Percentiles rank a stretch among this genome's conserved stretches.
phyloP scores from a whole-genome alignment of 2,888 invertebrate species.

The Andrena haemorrhoa region DNA sequence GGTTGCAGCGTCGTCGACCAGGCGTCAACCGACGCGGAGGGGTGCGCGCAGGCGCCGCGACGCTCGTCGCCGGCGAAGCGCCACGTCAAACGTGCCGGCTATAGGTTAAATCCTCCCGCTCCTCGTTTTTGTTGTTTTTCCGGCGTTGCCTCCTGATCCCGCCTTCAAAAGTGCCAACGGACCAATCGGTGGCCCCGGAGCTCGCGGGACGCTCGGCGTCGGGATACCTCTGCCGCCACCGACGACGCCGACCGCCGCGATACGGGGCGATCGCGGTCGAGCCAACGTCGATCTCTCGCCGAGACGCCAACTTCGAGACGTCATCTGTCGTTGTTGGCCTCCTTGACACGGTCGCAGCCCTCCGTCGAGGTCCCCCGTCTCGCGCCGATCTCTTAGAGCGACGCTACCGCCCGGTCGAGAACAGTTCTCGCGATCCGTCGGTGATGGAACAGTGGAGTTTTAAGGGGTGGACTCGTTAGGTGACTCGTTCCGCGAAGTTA shows the following conservation, averaged over 20 bases:
- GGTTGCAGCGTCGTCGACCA: conserved; percentile 56
- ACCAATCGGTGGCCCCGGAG: conserved; percentile 79
- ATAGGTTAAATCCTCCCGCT: conserved; percentile 84
- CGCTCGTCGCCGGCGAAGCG: conserved; percentile 76
- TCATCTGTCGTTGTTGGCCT: conserved; percentile 56
- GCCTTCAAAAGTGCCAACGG: conserved; percentile 83
- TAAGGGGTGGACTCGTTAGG: background rate
- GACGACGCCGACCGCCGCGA: conserved; percentile 47
- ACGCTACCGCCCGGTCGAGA: background rate
- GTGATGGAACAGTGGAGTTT: conserved; percentile 15
- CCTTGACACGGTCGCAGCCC: conserved; percentile 10
- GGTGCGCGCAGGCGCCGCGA: conserved; percentile 78
- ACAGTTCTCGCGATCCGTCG: conserved; percentile 1
- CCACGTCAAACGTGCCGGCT: conserved; percentile 84
- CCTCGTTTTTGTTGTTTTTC: conserved; percentile 83
- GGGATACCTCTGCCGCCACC: conserved; percentile 49
- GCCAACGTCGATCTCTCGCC: conserved; percentile 48
- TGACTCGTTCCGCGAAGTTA: background rate
- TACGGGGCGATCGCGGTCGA: conserved; percentile 45
- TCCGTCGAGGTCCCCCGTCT: background rate
- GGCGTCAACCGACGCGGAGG: conserved; percentile 64
- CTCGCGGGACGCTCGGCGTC: conserved; percentile 63
- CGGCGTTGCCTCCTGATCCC: conserved; percentile 84
- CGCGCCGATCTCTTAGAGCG: background rate
- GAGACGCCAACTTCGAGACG: conserved; percentile 56